Evolutionary conservation across 2,797 vertebrate genomes (phyloP).

Genomic region (Luscinia luscinia): DNA sequence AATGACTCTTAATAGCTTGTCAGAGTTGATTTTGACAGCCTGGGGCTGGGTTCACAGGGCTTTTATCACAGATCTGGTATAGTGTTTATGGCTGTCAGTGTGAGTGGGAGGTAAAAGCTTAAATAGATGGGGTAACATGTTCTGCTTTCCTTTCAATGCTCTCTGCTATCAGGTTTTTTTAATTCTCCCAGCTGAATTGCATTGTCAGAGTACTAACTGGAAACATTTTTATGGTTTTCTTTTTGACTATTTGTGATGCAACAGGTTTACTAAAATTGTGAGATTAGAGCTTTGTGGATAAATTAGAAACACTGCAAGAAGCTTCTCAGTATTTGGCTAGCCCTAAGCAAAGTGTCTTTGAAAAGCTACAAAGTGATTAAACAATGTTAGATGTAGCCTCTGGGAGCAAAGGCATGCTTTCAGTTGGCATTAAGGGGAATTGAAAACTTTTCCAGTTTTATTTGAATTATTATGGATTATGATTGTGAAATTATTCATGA

Average conservation of each 20-base stretch:
- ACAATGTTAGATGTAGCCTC: background rate
- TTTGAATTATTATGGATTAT: background rate
- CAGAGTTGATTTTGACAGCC: constrained; percentile 24
- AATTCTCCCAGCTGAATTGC: background rate
- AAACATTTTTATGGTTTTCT: background rate
- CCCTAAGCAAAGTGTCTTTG: background rate
- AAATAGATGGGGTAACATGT: background rate
- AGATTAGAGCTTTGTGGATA: background rate
- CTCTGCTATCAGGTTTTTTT: background rate
- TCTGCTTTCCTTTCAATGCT: constrained; percentile 1
- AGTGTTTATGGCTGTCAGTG: background rate
- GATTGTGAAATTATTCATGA: background rate
- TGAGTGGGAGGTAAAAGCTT: constrained; percentile 43
- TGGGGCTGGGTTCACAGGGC: constrained; percentile 4
- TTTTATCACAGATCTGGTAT: background rate
- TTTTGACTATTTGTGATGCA: background rate
- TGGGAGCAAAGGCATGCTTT: background rate
- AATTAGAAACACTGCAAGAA: background rate
- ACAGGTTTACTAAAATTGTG: background rate
- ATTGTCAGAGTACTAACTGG: background rate
- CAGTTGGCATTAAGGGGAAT: background rate
- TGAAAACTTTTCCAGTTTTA: fast-evolving
- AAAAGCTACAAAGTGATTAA: background rate
- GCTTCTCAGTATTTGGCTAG: background rate
- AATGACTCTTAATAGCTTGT: background rate